Conservation (phyloP, 2,797 vertebrate genomes). For the Labroides dimidiatus region DNA sequence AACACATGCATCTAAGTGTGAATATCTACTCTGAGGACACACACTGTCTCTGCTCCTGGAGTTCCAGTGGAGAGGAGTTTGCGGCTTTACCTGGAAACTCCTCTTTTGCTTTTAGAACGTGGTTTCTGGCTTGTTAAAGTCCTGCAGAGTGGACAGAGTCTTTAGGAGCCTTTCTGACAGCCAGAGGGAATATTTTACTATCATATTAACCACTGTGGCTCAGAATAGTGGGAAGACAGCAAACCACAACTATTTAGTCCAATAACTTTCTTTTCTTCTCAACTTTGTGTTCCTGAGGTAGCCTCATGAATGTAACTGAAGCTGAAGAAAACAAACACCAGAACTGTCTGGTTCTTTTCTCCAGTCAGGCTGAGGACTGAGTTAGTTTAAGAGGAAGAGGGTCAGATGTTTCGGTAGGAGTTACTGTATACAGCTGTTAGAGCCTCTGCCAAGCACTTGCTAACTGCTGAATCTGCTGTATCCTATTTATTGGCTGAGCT, state of each 20-base stretch:
- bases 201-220: slow-evolving; percentile 27
- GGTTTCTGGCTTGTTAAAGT: slow-evolving; percentile 44
- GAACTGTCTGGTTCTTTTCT: not conserved
- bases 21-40: not conserved
- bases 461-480: not conserved
- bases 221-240: not conserved
- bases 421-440: not conserved
- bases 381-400: slow-evolving; percentile 4
- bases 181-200: slow-evolving; percentile 48
- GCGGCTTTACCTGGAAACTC: slow-evolving; percentile 45
- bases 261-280: not conserved
- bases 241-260: not conserved
- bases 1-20: not conserved
- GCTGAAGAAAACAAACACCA: slow-evolving; percentile 14
- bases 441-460: slow-evolving; percentile 2
- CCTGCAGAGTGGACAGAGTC: slow-evolving; percentile 6
- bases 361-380: slow-evolving; percentile 1
- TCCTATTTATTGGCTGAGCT: not conserved
- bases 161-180: slow-evolving; percentile 48
- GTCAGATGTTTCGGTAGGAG: slow-evolving; percentile 6
- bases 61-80: not conserved
- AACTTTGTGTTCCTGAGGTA: not conserved
- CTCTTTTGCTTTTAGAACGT: slow-evolving; percentile 20
- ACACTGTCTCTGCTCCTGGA: not conserved
- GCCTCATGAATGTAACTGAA: not conserved